Evolutionary conservation across 2,113 vertebrate species (phyloP).

Genomic region (Tautogolabrus adspersus): DNA sequence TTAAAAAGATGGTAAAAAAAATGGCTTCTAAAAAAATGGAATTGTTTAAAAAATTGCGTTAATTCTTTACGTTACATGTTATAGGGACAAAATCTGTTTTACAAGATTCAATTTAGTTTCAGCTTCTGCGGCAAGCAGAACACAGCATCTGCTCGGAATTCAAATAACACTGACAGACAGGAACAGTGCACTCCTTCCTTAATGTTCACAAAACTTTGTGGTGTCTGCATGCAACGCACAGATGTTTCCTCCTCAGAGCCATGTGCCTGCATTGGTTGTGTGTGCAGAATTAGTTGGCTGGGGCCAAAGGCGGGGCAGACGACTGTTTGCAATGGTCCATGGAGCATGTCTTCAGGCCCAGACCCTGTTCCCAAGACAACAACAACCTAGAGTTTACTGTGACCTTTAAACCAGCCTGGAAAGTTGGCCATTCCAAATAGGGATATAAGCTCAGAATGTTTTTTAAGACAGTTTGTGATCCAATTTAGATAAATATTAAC

Average conservation of each 20-base stretch:
- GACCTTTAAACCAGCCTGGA: slow-evolving; percentile 24
- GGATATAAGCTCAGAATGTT: background rate
- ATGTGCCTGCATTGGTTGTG: slow-evolving; percentile 11
- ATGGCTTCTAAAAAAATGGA: too few relatives aligned
- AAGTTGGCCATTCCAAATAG: background rate
- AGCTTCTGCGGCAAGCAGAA: background rate
- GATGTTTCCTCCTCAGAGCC: slow-evolving; percentile 42
- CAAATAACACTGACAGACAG: background rate
- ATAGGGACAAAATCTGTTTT: too few relatives aligned
- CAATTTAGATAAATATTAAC: too few relatives aligned
- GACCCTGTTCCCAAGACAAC: slow-evolving; percentile 42
- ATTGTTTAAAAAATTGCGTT: too few relatives aligned
- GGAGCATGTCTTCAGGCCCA: slow-evolving; percentile 52
- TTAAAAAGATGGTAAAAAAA: too few relatives aligned
- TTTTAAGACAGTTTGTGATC: background rate
- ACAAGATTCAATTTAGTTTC: too few relatives aligned
- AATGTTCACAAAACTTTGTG: slow-evolving; percentile 9
- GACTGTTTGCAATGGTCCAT: slow-evolving; percentile 47
- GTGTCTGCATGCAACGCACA: slow-evolving; percentile 12
- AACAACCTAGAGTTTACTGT: slow-evolving; percentile 12
- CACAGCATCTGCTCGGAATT: background rate
- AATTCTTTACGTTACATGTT: too few relatives aligned
- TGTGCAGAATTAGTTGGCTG: slow-evolving; percentile 26
- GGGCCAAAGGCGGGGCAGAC: slow-evolving; percentile 41
- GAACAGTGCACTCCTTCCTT: background rate